Evolutionary conservation across 2,113 vertebrate genomes (phyloP).

Genomic region (Coryphaenoides rupestris): DNA sequence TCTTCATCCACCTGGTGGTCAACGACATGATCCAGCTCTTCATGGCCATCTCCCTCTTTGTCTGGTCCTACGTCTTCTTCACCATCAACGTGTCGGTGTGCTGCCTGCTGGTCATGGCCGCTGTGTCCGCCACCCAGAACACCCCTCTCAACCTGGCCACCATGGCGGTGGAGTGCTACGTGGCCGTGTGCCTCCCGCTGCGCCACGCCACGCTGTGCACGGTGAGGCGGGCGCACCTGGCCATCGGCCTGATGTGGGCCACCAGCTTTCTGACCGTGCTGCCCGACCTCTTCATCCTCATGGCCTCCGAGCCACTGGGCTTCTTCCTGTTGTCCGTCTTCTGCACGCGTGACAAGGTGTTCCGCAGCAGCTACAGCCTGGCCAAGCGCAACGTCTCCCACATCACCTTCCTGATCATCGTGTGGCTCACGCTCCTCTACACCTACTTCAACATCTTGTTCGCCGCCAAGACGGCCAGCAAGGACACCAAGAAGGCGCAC

Average conservation of each 20-base stretch:
- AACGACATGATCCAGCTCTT: constrained; percentile 50
- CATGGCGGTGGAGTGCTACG: constrained; percentile 63
- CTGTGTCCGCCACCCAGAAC: constrained; percentile 45
- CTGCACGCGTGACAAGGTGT: constrained; percentile 32
- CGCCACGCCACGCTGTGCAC: constrained; percentile 59
- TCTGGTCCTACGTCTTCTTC: constrained; percentile 30
- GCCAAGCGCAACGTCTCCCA: constrained; percentile 43
- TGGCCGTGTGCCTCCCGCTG: constrained; percentile 62
- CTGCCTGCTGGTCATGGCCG: constrained; percentile 45
- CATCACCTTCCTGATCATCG: constrained; percentile 33
- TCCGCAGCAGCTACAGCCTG: constrained; percentile 31
- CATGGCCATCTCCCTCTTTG: constrained; percentile 41
- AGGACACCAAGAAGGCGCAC: constrained; percentile 47
- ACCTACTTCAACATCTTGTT: constrained; percentile 55
- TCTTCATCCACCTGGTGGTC: constrained; percentile 49
- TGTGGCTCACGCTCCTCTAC: constrained; percentile 53
- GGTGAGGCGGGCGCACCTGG: constrained; percentile 37
- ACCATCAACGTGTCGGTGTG: constrained; percentile 44
- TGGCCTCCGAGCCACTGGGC: constrained; percentile 39
- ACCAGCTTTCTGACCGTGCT: constrained; percentile 22
- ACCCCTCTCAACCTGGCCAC: constrained; percentile 50
- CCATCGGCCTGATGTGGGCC: constrained; percentile 59
- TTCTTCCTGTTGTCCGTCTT: constrained; percentile 44
- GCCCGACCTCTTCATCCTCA: constrained; percentile 52
- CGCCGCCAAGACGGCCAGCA: constrained; percentile 28